Percentiles rank a stretch among this genome's conserved stretches.
These are phyloP conservation scores for Heliothis subflexa DNA, from an alignment of 1,140 invertebrate species.

Conservation along the genomic window DNA sequence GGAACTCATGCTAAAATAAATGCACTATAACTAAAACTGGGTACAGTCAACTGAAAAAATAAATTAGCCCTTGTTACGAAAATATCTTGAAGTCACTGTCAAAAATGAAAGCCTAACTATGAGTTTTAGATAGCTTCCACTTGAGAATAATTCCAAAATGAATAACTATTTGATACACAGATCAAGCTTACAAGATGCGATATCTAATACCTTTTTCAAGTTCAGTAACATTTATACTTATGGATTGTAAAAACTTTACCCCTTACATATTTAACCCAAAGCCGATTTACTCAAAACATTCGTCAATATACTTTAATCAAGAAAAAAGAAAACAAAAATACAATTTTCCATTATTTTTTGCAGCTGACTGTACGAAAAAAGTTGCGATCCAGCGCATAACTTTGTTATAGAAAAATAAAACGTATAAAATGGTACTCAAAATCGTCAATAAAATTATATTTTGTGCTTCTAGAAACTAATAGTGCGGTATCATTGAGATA, in stretches of 20 bases:
- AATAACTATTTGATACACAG: no score
- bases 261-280: no score
- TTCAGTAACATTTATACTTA: no score
- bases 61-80: neutral
- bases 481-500: constrained; percentile 6
- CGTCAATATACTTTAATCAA: neutral
- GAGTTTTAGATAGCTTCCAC: no score
- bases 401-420: constrained; percentile 20
- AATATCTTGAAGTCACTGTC: neutral
- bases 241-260: no score
- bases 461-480: constrained; percentile 45
- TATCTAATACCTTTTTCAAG: no score
- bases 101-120: neutral
- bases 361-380: constrained; percentile 8
- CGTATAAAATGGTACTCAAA: constrained; percentile 35
- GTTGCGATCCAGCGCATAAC: constrained; percentile 23
- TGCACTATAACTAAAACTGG: no score
- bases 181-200: no score
- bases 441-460: constrained; percentile 25
- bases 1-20: no score
- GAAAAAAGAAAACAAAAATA: constrained; percentile 7
- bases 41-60: constrained; percentile 25
- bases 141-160: no score
- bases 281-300: no score
- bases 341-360: neutral